phyloP scores from a whole-genome alignment of 2,797 vertebrate species.

The Acanthurus lineatus region DNA sequence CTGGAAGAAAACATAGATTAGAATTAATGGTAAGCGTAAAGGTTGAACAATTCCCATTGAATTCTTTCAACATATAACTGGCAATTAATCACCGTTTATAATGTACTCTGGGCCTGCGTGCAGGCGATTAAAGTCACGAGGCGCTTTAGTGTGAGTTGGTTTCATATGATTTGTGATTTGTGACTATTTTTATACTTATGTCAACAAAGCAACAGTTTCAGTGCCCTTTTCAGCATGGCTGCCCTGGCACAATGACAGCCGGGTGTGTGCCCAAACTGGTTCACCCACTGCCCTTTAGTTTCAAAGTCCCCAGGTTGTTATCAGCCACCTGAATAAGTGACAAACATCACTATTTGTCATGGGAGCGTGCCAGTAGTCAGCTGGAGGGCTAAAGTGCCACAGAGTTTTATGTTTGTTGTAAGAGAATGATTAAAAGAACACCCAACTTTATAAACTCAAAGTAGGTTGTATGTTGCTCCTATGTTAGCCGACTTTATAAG shows the following conservation, averaged over 20 bases:
- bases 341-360: conserved; percentile 72
- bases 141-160: conserved; percentile 16
- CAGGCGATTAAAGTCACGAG: conserved; percentile 62
- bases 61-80: conserved; percentile 49
- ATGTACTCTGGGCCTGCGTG: conserved; percentile 30
- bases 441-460: conserved; percentile 59
- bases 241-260: conserved; percentile 39
- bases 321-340: conserved; percentile 55
- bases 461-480: conserved; percentile 43
- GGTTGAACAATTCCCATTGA: conserved; percentile 72
- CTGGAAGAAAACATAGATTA: conserved; percentile 48
- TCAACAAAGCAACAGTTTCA: conserved; percentile 61
- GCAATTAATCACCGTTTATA: conserved; percentile 55
- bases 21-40: conserved; percentile 52
- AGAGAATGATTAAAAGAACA: conserved; percentile 77
- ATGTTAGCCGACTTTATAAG: conserved; percentile 43
- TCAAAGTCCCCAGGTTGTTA: conserved; percentile 69
- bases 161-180: conserved; percentile 61
- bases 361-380: conserved; percentile 71
- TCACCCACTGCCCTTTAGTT: conserved; percentile 54
- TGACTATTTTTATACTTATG: conserved; percentile 58
- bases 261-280: conserved; percentile 51
- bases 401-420: conserved; percentile 52
- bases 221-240: conserved; percentile 57
- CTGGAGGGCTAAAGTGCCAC: conserved; percentile 56